Percentiles rank a stretch among this genome's conserved stretches.
Evolutionary conservation across 2,113 vertebrate genomes (phyloP).

Genomic region (Prietella phreatophila): DNA sequence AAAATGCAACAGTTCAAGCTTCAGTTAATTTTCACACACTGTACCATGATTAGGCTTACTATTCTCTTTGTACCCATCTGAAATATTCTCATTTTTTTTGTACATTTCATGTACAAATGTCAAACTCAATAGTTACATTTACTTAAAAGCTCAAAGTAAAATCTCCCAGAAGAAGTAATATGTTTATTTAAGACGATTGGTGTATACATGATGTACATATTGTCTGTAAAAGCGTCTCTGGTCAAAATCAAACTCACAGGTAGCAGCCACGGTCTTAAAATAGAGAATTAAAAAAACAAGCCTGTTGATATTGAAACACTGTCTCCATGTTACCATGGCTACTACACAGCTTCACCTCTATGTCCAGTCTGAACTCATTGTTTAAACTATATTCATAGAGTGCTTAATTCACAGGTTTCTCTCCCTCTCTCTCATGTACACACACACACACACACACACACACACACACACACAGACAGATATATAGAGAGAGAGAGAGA

Average conservation of each 20-base stretch:
- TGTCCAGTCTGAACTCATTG: background rate
- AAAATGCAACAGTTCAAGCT: background rate
- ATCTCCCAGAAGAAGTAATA: background rate
- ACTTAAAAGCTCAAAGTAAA: background rate
- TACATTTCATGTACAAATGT: background rate
- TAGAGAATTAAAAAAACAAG: background rate
- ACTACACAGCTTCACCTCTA: conserved; percentile 1
- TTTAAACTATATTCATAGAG: conserved; percentile 19
- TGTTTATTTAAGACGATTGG: background rate
- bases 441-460: background rate
- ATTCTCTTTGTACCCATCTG: background rate
- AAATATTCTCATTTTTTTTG: background rate
- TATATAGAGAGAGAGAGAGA: too few species aligned
- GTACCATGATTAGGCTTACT: background rate
- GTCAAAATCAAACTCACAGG: background rate
- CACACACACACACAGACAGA: background rate
- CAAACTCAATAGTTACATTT: background rate
- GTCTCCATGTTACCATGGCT: conserved; percentile 33
- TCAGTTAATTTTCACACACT: background rate
- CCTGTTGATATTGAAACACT: background rate
- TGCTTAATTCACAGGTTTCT: background rate
- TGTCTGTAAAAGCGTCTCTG: background rate
- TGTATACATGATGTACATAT: background rate
- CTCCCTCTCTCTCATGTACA: background rate
- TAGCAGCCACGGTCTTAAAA: background rate